These are phyloP conservation scores for Drosophila anomelani DNA, from an alignment of 2,888 invertebrate species.

Conservation along the genomic window DNA sequence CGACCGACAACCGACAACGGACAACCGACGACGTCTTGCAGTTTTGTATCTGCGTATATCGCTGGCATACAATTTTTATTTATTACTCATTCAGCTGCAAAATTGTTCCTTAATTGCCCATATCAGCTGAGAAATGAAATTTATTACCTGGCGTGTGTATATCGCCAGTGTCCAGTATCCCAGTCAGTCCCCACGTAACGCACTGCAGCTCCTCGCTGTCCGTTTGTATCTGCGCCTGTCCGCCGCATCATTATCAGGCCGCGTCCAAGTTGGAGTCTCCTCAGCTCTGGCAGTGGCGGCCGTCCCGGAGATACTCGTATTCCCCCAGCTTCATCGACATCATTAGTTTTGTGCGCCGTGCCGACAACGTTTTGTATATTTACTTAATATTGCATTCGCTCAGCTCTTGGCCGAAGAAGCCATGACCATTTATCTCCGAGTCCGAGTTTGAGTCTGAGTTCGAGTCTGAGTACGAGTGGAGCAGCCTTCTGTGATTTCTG, in stretches of 20 bases:
- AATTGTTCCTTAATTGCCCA: conserved; percentile 84
- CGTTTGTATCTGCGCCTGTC: conserved; percentile 61
- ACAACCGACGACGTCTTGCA: conserved; percentile 71
- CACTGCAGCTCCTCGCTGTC: conserved; percentile 41
- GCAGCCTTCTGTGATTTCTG: conserved; percentile 81
- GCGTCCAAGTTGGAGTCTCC: conserved; percentile 43
- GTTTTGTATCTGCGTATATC: conserved; percentile 80
- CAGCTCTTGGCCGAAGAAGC: conserved; percentile 44
- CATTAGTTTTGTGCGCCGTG: conserved; percentile 81
- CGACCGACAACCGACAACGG: conserved; percentile 39
- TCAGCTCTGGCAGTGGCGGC: conserved; percentile 8
- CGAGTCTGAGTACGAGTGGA: conserved; percentile 7
- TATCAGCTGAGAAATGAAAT: conserved; percentile 83
- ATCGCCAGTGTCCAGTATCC: conserved; percentile 71
- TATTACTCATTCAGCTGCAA: conserved; percentile 84
- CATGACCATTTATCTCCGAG: conserved; percentile 72
- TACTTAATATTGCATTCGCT: conserved; percentile 78
- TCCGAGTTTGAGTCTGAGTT: background rate
- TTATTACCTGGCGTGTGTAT: conserved; percentile 82
- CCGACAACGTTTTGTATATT: conserved; percentile 81
- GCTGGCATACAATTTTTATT: conserved; percentile 82
- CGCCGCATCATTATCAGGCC: conserved; percentile 78
- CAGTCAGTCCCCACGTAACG: conserved; percentile 11
- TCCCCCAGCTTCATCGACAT: conserved; percentile 72
- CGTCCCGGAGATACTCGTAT: conserved; percentile 17